Conservation (phyloP, 2,113 vertebrate genomes). For the Odontesthes bonariensis region DNA sequence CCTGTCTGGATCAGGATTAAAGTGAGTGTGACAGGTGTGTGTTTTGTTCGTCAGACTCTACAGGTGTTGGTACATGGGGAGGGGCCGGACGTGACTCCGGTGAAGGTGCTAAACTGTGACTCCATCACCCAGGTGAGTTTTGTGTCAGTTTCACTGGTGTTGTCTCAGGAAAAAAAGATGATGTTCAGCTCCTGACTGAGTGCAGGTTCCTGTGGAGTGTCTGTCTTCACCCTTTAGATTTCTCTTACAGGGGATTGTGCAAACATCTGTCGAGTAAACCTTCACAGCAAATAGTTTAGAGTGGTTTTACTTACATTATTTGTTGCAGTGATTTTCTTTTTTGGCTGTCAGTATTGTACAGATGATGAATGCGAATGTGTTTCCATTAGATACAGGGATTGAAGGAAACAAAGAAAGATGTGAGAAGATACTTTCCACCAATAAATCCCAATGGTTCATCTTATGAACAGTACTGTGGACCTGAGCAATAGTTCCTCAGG, state of each 20-base stretch:
- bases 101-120: slow-evolving; percentile 98
- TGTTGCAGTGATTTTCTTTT: neutral
- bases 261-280: neutral
- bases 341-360: neutral
- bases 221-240: neutral
- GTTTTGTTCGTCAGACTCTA: slow-evolving; percentile 85
- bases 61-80: slow-evolving; percentile 94
- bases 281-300: too few species aligned
- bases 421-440: neutral
- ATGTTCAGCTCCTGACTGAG: neutral
- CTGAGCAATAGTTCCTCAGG: too few species aligned
- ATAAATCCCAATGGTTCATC: too few species aligned
- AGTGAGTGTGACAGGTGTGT: slow-evolving; percentile 6
- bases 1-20: neutral
- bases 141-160: too few species aligned
- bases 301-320: too few species aligned
- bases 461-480: too few species aligned
- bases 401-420: neutral
- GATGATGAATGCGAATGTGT: neutral
- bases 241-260: too few species aligned
- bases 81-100: slow-evolving; percentile 87
- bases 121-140: slow-evolving; percentile 88
- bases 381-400: neutral
- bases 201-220: neutral
- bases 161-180: too few species aligned